Conservation (phyloP, 2,888 invertebrate species). For the Coelopa pilipes region DNA sequence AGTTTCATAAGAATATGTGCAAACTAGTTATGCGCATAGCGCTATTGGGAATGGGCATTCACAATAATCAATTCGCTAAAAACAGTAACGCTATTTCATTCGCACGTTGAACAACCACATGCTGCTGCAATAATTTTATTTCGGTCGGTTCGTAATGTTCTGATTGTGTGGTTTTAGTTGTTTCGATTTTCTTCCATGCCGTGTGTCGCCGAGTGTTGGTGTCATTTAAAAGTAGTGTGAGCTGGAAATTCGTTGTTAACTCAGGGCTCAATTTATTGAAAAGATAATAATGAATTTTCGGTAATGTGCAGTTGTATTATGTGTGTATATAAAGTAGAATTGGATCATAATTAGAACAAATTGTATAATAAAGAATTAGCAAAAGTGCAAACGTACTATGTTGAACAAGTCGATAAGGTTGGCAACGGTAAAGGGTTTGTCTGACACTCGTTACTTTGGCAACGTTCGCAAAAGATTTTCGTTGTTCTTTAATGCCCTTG, state of each 20-base stretch:
- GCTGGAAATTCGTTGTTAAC: background rate
- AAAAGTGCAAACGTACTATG: conserved; percentile 1
- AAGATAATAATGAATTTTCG: conserved; percentile 11
- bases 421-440: conserved; percentile 26
- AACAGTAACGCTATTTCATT: too few relatives aligned
- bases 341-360: background rate
- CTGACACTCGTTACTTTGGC: conserved; percentile 21
- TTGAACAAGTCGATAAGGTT: conserved; percentile 1
- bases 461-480: conserved; percentile 24
- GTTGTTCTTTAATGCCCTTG: background rate
- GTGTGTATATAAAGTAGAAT: background rate
- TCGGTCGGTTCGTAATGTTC: too few relatives aligned
- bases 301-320: background rate
- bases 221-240: background rate
- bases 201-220: background rate
- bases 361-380: conserved; percentile 1
- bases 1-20: too few relatives aligned
- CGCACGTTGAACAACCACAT: too few relatives aligned
- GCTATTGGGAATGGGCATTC: too few relatives aligned
- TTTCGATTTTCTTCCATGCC: too few relatives aligned
- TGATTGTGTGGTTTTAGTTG: too few relatives aligned
- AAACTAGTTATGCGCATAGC: too few relatives aligned
- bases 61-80: too few relatives aligned
- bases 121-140: too few relatives aligned
- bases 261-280: background rate